A percentile compares a stretch with the other conserved stretches of the same genome.
Evolutionary conservation across 2,797 vertebrate species (phyloP).

Genomic region (Rhinatrema bivittatum): DNA sequence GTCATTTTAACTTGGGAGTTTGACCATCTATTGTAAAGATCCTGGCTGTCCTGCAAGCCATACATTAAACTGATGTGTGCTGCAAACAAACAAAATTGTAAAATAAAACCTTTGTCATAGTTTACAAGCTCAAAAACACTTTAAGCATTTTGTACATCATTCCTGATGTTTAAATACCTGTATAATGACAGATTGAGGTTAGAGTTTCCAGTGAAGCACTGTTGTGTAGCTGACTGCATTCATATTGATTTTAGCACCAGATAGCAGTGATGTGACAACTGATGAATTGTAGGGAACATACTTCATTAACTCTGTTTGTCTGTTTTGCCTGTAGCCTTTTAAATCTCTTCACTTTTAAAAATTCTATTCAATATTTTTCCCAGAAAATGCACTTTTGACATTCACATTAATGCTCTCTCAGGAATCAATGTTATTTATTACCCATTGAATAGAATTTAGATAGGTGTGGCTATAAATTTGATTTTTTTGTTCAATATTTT

Average conservation of each 20-base stretch:
- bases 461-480: constrained; percentile 9
- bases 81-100: constrained; percentile 8
- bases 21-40: too few species aligned
- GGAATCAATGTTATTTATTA: constrained; percentile 37
- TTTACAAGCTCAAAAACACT: constrained; percentile 9
- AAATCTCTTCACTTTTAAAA: constrained; percentile 46
- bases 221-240: constrained; percentile 47
- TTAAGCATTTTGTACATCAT: constrained; percentile 9
- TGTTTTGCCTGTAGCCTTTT: constrained; percentile 29
- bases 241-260: constrained; percentile 52
- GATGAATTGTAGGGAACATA: constrained; percentile 53
- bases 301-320: constrained; percentile 48
- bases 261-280: constrained; percentile 39
- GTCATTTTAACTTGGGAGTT: too few species aligned
- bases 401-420: constrained; percentile 21
- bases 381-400: background rate
- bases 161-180: constrained; percentile 14
- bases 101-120: constrained; percentile 4
- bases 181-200: constrained; percentile 37
- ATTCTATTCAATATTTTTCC: constrained; percentile 19
- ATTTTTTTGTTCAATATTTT: background rate
- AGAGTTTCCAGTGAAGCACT: constrained; percentile 31
- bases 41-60: too few species aligned
- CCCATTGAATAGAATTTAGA: constrained; percentile 4
- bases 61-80: background rate